Base-by-base conservation (phyloP, 2,888 invertebrate genomes). In the Aphidoletes aphidimyza region DNA sequence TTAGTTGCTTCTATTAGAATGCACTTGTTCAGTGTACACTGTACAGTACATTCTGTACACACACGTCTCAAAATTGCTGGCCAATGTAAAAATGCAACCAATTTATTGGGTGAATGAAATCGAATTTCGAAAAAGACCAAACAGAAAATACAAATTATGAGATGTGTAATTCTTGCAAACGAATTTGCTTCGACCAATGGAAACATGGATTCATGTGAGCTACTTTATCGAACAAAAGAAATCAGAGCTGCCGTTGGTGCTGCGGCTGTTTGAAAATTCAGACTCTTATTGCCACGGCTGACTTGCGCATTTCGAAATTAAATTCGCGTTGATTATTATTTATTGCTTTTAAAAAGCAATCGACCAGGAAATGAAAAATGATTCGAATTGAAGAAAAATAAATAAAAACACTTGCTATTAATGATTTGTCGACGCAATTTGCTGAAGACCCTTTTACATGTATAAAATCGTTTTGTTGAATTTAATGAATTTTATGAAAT, bases 101-200 rank as follows among this genome's bases (percentile, higher is more conserved):
- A 69, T 69, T 69, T 69, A 69, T 69, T 69, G 30, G 69, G 69
- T 69, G 69, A 69, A 69, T 30, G 69, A 69, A 69, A 69, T 69
- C 69, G 69, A 69, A 69, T 69, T 69, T 69, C 69, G 17, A 30
- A 69, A 30, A 69, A 14, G n/a, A 69, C 26, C 1, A 14, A 69
- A 30, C 14, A 17, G 6, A 54, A 54, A 54, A 54, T 14, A 14
- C 54, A n/a, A 54, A 11, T 14, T 69, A 30, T 69, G 69, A 30
- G 26, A 17, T 19, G 69, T 14, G 69, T 30, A 69, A 6, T 8
- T 26, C 14, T 22, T 54, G 5, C 26, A 34, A 14, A 14, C 17
- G 11, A 6, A 17, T 47, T 34, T 69, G 0, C 17, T 69, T 54
- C 14, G 54, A 30, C 9, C 69, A 26, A 14, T n/a, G 3, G 30